These are phyloP conservation scores for Tragopan temminckii DNA, from an alignment of 2,797 vertebrate species.

Conservation along the genomic window DNA sequence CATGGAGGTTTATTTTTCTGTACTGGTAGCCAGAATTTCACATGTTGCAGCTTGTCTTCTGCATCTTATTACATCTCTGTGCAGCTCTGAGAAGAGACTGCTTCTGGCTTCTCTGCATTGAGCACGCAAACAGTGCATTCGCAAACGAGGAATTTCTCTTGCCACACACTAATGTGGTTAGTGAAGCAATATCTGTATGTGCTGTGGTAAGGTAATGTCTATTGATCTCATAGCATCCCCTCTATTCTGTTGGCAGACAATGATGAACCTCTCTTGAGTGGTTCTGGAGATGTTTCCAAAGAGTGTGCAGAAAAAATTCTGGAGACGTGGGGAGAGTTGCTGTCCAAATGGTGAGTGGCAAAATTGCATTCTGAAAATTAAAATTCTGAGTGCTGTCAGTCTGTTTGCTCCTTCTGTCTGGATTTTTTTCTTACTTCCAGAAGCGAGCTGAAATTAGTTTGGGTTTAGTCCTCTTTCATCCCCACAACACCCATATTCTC, in stretches of 20 bases:
- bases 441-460: neutral
- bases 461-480: neutral
- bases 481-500: neutral
- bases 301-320: constrained; percentile 99
- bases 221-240: neutral
- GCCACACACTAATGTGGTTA: too few species aligned
- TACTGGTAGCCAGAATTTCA: neutral
- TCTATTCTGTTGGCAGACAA: constrained; percentile 87
- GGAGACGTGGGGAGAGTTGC: constrained; percentile 97
- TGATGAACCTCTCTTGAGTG: constrained; percentile 95
- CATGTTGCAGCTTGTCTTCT: neutral
- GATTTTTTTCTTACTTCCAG: neutral
- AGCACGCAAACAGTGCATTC: too few species aligned
- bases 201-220: neutral
- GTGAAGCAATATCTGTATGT: neutral
- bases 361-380: neutral
- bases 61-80: too few species aligned
- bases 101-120: too few species aligned
- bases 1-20: neutral
- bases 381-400: neutral
- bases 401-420: neutral
- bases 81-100: too few species aligned
- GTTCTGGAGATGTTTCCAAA: constrained; percentile 98
- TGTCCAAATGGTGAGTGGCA: constrained; percentile 94
- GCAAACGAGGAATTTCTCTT: too few species aligned